Conservation (phyloP, 2,797 vertebrate genomes). For the Perodicticus potto region DNA sequence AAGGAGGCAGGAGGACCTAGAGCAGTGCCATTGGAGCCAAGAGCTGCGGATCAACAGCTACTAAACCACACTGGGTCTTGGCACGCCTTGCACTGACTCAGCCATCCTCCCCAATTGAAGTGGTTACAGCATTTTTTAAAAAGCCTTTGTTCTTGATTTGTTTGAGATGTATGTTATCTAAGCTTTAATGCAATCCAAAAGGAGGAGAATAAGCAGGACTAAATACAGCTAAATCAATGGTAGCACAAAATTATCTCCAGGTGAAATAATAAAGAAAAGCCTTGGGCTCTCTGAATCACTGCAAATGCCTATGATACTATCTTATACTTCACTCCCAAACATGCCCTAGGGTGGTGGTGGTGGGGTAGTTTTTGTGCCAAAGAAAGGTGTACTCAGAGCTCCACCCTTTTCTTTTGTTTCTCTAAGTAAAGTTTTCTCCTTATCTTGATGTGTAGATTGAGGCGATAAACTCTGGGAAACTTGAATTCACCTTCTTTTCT, state of each 20-base stretch:
- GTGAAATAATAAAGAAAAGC: conserved; percentile 45
- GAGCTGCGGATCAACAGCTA: not conserved
- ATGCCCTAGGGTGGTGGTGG: not conserved
- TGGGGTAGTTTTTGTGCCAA: not conserved
- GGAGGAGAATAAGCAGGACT: conserved; percentile 3
- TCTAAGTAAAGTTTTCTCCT: not conserved
- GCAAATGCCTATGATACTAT: not conserved
- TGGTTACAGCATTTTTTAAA: conserved; percentile 23
- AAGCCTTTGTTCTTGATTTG: conserved; percentile 69
- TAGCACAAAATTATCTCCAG: conserved; percentile 47
- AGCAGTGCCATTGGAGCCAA: not conserved
- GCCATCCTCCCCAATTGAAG: conserved; percentile 33
- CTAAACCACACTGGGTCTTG: not conserved
- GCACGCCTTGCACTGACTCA: conserved; percentile 48
- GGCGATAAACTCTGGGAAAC: not conserved
- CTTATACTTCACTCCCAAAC: not conserved
- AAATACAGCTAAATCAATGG: conserved; percentile 8
- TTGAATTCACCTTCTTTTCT: conserved; percentile 26
- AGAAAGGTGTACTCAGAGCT: not conserved
- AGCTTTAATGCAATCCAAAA: conserved; percentile 34
- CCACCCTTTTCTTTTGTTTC: not conserved
- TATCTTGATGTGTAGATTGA: not conserved
- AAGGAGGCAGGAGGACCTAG: not conserved
- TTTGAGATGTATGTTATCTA: conserved; percentile 48
- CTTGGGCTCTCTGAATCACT: conserved; percentile 16